Conservation (phyloP, 2,888 invertebrate species). For the Nomada fucata region DNA sequence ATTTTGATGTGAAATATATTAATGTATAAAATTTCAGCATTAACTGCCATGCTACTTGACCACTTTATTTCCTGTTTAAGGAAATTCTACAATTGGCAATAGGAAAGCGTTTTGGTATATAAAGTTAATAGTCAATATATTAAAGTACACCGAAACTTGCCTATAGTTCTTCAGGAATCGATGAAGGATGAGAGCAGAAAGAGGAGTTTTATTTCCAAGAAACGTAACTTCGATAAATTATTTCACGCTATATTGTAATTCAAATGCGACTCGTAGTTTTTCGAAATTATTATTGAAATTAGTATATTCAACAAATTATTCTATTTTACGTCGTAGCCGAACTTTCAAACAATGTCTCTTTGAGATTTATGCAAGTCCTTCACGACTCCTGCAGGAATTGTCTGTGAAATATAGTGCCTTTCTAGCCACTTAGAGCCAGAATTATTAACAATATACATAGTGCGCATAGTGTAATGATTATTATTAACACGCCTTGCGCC, state of each 20-base stretch:
- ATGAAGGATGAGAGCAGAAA: no score
- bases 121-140: neutral
- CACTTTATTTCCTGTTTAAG: neutral
- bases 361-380: neutral
- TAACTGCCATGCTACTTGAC: constrained; percentile 28
- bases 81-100: neutral
- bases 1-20: neutral
- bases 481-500: constrained; percentile 1
- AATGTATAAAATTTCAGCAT: constrained; percentile 1
- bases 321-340: neutral
- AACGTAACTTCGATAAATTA: neutral
- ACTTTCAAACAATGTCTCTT: constrained; percentile 9
- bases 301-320: neutral
- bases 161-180: no score
- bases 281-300: neutral
- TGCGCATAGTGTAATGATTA: constrained; percentile 33
- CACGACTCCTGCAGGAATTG: constrained; percentile 60
- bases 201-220: no score
- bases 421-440: constrained; percentile 62
- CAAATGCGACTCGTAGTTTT: no score
- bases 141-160: constrained; percentile 2
- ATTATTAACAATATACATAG: constrained; percentile 28
- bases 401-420: constrained; percentile 79
- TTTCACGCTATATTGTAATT: neutral
- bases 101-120: neutral